Percentiles rank a stretch among this genome's conserved stretches.
These are phyloP conservation scores for Cairina moschata DNA, from an alignment of 2,113 vertebrate species.

Conservation along the genomic window DNA sequence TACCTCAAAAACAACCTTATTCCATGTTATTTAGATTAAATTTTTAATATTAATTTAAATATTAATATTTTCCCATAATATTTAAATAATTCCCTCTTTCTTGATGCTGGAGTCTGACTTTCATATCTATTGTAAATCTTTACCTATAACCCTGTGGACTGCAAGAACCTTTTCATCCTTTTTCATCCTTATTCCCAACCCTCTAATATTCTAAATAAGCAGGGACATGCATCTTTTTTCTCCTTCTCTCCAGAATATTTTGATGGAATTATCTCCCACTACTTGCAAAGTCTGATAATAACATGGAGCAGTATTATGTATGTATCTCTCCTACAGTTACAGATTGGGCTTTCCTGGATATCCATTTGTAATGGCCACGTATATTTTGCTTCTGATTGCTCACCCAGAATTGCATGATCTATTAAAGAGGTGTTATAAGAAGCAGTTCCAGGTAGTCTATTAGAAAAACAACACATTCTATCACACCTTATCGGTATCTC, in stretches of 20 bases:
- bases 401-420: neutral
- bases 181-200: neutral
- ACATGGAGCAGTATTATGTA: neutral
- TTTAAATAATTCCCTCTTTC: neutral
- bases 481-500: constrained; percentile 22
- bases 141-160: accelerated
- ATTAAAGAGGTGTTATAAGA: neutral
- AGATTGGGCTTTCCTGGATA: neutral
- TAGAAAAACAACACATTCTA: constrained; percentile 5
- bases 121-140: neutral
- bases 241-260: neutral
- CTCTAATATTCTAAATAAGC: neutral
- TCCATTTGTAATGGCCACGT: neutral
- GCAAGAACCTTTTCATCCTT: neutral
- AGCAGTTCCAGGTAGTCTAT: neutral
- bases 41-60: neutral
- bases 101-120: neutral
- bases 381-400: neutral
- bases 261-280: neutral
- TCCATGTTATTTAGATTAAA: neutral
- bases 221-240: neutral
- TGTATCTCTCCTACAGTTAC: neutral
- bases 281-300: neutral
- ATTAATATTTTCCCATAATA: neutral
- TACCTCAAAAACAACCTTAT: neutral